A percentile compares a stretch with the other conserved stretches of the same genome.
phyloP scores from a whole-genome alignment of 2,113 vertebrate genomes.

The Mobula birostris region DNA sequence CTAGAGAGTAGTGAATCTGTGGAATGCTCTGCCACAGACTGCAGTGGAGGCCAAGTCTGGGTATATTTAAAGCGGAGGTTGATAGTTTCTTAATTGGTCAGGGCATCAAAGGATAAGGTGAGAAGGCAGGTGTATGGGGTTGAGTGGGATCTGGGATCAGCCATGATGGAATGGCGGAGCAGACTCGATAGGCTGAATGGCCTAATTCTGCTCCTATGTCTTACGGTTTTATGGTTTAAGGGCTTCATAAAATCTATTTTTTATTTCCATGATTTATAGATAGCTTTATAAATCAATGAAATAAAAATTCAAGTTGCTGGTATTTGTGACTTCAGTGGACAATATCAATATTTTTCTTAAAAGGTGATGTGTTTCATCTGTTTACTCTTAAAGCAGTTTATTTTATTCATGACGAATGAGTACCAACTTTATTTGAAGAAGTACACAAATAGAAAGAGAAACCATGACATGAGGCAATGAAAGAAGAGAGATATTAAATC shows the following conservation, averaged over 20 bases:
- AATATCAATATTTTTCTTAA: not conserved
- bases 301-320: not conserved
- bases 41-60: no score
- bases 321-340: not conserved
- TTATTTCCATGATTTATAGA: not conserved
- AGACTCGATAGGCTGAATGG: no score
- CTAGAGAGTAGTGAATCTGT: no score
- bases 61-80: no score
- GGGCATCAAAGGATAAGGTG: no score
- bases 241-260: not conserved
- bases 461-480: not conserved
- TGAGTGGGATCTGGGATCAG: no score
- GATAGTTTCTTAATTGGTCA: no score
- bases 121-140: no score
- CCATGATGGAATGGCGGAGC: no score
- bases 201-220: no score
- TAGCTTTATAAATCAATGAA: not conserved
- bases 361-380: not conserved
- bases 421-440: not conserved
- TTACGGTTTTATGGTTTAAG: not conserved
- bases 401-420: not conserved
- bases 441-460: not conserved
- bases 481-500: not conserved
- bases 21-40: no score
- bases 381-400: not conserved